Evolutionary conservation across 2,888 invertebrate species (phyloP).

Genomic region (Crepidodera aurea): DNA sequence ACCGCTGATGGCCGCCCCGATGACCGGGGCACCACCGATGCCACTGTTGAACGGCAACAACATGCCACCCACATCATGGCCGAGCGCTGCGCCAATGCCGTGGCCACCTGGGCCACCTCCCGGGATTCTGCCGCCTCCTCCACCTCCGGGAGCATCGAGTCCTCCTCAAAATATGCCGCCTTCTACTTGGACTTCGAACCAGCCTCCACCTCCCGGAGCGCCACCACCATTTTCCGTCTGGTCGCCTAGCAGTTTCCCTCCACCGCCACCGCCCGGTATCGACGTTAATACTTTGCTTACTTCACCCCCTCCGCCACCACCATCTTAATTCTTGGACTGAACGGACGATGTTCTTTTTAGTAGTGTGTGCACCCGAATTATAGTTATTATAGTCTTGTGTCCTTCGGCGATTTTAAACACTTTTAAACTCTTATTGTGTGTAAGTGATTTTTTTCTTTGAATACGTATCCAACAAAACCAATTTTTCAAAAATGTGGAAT

Average conservation of each 20-base stretch:
- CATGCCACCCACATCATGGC: slow-evolving; percentile 62
- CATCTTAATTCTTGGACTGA: slow-evolving; percentile 29
- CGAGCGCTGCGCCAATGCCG: slow-evolving; percentile 56
- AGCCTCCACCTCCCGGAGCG: slow-evolving; percentile 54
- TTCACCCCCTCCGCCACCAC: slow-evolving; percentile 76
- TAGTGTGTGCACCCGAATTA: neutral
- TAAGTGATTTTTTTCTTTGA: too few relatives aligned
- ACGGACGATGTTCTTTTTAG: neutral
- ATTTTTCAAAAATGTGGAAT: too few relatives aligned
- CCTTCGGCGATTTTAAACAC: neutral
- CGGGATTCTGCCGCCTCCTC: slow-evolving; percentile 62
- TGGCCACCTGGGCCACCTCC: slow-evolving; percentile 62
- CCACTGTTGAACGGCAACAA: slow-evolving; percentile 41
- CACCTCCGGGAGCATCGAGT: slow-evolving; percentile 63
- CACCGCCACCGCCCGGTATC: slow-evolving; percentile 64
- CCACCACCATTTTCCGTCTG: slow-evolving; percentile 61
- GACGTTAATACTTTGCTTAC: slow-evolving; percentile 67
- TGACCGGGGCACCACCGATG: slow-evolving; percentile 50
- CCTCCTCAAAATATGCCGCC: slow-evolving; percentile 65
- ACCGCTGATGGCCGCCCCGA: slow-evolving; percentile 71
- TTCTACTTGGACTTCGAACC: slow-evolving; percentile 63
- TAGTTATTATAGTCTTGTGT: neutral
- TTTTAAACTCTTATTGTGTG: too few relatives aligned
- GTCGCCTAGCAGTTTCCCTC: slow-evolving; percentile 60
- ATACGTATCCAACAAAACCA: too few relatives aligned